Percentiles rank a stretch among this genome's conserved stretches.
Evolutionary conservation across 1,140 invertebrate species (phyloP).

Genomic region (Caenorhabditis brenneri): DNA sequence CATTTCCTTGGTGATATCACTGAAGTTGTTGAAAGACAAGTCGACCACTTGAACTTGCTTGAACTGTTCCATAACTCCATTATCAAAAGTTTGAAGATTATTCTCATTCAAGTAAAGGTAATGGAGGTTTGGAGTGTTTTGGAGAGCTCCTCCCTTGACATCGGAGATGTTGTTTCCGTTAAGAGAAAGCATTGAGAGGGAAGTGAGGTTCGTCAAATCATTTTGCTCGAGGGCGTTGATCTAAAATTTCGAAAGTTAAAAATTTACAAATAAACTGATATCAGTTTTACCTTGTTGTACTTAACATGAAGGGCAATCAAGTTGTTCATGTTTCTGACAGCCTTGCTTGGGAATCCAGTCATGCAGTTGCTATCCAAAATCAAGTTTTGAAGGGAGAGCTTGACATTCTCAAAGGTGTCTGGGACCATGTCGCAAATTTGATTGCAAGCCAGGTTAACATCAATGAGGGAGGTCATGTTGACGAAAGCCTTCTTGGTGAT

Average conservation of each 20-base stretch:
- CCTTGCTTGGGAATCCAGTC: slow-evolving; percentile 59
- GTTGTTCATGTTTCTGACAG: slow-evolving; percentile 63
- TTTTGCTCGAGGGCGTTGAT: slow-evolving; percentile 60
- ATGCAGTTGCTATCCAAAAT: slow-evolving; percentile 70
- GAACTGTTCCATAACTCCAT: slow-evolving; percentile 65
- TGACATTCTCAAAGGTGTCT: slow-evolving; percentile 63
- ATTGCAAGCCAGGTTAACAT: slow-evolving; percentile 69
- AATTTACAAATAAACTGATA: background rate
- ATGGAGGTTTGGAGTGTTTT: slow-evolving; percentile 60
- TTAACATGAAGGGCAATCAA: slow-evolving; percentile 69
- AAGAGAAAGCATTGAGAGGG: slow-evolving; percentile 64
- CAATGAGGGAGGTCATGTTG: slow-evolving; percentile 65
- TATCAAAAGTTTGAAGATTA: slow-evolving; percentile 58
- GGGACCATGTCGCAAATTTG: slow-evolving; percentile 65
- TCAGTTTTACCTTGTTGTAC: slow-evolving; percentile 63
- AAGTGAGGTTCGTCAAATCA: slow-evolving; percentile 63
- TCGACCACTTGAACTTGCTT: slow-evolving; percentile 63
- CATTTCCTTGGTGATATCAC: slow-evolving; percentile 61
- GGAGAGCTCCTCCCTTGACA: slow-evolving; percentile 65
- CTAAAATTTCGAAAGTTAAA: slow-evolving; percentile 54
- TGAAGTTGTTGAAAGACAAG: slow-evolving; percentile 67
- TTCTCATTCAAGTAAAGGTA: slow-evolving; percentile 69
- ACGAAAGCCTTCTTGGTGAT: slow-evolving; percentile 59
- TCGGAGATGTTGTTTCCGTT: slow-evolving; percentile 66
- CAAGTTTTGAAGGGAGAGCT: slow-evolving; percentile 64